Conservation (phyloP, 1,140 invertebrate genomes). For the Polypedilum pembai region DNA sequence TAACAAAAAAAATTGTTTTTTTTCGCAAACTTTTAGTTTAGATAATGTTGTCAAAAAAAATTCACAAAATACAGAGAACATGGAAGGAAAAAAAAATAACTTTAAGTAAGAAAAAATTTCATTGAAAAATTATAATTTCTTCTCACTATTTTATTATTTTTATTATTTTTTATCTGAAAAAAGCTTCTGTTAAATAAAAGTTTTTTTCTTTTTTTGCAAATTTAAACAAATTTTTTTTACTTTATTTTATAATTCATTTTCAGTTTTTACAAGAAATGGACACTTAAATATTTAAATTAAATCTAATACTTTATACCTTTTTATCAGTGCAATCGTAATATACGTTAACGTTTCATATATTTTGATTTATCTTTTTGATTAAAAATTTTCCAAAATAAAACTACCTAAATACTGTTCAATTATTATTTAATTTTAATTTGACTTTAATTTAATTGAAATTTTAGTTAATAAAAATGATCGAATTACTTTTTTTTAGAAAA, state of each 20-base stretch:
- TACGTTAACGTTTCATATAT: too few species aligned
- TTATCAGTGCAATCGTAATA: too few species aligned
- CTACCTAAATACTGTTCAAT: too few species aligned
- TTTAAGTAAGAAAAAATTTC: slow-evolving; percentile 25
- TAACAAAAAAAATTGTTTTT: slow-evolving; percentile 25
- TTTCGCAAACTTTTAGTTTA: background rate
- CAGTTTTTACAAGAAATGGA: background rate
- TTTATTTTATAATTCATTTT: background rate
- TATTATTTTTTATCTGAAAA: slow-evolving; percentile 16
- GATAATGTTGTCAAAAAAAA: slow-evolving; percentile 29
- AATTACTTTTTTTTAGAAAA: too few species aligned
- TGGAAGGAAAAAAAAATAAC: background rate
- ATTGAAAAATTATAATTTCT: slow-evolving; percentile 27
- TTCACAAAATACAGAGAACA: background rate
- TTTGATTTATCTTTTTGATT: too few species aligned
- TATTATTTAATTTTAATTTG: too few species aligned
- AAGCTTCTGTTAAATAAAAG: slow-evolving; percentile 28
- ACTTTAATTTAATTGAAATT: too few species aligned
- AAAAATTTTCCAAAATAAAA: too few species aligned
- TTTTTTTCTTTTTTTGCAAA: slow-evolving; percentile 24
- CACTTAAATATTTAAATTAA: too few species aligned
- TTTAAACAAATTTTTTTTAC: background rate
- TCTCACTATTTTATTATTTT: slow-evolving; percentile 16
- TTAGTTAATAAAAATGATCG: too few species aligned
- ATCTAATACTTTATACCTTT: too few species aligned